Conservation (phyloP, 1,140 invertebrate genomes). For the Meloidogyne floridensis region DNA sequence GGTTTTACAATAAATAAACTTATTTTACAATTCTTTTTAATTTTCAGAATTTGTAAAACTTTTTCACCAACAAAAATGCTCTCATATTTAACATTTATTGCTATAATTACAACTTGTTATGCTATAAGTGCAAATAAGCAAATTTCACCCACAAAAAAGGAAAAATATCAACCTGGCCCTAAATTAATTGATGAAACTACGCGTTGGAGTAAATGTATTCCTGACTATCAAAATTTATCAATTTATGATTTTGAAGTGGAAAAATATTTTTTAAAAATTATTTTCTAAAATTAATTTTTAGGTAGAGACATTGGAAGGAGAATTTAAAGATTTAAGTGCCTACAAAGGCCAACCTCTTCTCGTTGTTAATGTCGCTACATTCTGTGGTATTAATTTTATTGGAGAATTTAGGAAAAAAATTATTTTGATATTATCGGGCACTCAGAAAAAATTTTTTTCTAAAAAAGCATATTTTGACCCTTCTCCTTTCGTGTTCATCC, state of each 20-base stretch:
- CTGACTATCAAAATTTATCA: slow-evolving; percentile 50
- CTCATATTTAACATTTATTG: not conserved
- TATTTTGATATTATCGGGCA: not conserved
- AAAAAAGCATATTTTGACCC: too few species aligned
- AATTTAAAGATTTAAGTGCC: slow-evolving; percentile 62
- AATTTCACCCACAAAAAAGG: slow-evolving; percentile 11
- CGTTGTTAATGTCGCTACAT: slow-evolving; percentile 69
- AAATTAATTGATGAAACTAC: slow-evolving; percentile 65
- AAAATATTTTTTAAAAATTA: slow-evolving; percentile 23
- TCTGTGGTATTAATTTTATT: slow-evolving; percentile 62
- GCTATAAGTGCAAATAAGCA: slow-evolving; percentile 4
- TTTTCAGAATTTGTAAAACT: not conserved
- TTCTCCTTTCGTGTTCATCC: too few species aligned
- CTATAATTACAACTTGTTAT: not conserved
- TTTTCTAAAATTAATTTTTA: not conserved
- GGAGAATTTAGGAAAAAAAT: not conserved
- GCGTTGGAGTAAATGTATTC: slow-evolving; percentile 59
- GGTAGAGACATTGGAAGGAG: slow-evolving; percentile 49
- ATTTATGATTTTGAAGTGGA: slow-evolving; percentile 63
- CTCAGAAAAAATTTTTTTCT: too few species aligned
- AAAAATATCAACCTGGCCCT: slow-evolving; percentile 45
- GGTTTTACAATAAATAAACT: too few species aligned
- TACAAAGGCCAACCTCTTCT: slow-evolving; percentile 67
- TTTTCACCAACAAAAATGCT: not conserved
- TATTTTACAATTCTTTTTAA: too few species aligned